These are phyloP conservation scores for Telenomus remus DNA, from an alignment of 1,140 invertebrate species.

Conservation along the genomic window DNA sequence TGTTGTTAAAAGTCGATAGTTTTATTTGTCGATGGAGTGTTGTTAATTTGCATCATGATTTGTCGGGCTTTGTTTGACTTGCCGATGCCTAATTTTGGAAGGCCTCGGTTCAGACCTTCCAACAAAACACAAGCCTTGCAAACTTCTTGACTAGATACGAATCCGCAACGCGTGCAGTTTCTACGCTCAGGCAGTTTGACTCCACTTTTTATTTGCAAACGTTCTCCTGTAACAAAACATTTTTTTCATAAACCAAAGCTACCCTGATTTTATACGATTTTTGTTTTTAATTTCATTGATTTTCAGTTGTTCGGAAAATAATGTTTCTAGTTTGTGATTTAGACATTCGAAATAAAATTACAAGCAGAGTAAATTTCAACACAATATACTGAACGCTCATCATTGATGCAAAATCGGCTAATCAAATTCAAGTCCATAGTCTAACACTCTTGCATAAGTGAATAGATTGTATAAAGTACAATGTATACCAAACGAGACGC, in stretches of 20 bases:
- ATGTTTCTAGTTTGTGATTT: too few species aligned
- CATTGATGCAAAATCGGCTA: too few species aligned
- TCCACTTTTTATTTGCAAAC: conserved; percentile 86
- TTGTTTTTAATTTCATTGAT: too few species aligned
- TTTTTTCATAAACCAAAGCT: neutral
- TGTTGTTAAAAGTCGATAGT: conserved; percentile 56
- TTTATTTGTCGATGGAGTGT: conserved; percentile 27
- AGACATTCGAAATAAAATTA: too few species aligned
- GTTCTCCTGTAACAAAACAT: conserved; percentile 82
- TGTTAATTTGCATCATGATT: conserved; percentile 59
- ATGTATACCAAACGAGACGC: too few species aligned
- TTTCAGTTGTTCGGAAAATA: too few species aligned
- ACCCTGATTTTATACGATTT: too few species aligned
- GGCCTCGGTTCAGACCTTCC: conserved; percentile 95
- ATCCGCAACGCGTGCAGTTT: conserved; percentile 91
- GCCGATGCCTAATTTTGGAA: conserved; percentile 90
- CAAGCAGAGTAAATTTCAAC: too few species aligned
- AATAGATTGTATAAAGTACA: too few species aligned
- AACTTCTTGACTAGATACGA: conserved; percentile 95
- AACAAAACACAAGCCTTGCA: conserved; percentile 98
- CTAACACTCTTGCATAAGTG: too few species aligned
- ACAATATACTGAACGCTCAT: too few species aligned
- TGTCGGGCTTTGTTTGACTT: conserved; percentile 87
- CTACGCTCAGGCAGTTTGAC: conserved; percentile 88
- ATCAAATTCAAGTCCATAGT: too few species aligned